These are phyloP conservation scores for Mionectes olivaceus DNA, from an alignment of 2,797 vertebrate genomes.

Conservation along the genomic window DNA sequence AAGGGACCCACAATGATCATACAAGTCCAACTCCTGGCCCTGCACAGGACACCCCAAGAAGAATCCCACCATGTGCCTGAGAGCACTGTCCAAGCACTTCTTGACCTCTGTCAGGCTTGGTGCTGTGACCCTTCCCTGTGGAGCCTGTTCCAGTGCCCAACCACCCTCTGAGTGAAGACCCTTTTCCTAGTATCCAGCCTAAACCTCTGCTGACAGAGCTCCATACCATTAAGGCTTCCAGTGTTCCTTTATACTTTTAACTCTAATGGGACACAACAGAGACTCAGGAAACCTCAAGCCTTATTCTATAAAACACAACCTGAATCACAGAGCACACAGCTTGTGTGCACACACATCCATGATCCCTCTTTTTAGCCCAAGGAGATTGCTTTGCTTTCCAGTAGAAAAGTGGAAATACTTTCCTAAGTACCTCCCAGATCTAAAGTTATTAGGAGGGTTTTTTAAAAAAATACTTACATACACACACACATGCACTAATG, in stretches of 20 bases:
- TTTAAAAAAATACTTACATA: background rate
- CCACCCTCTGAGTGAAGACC: background rate
- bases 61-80: background rate
- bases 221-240: background rate
- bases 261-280: background rate
- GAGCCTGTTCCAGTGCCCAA: background rate
- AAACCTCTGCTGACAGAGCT: background rate
- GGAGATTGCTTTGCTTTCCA: background rate
- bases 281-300: background rate
- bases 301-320: background rate
- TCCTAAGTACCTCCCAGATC: background rate
- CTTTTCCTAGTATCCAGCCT: background rate
- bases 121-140: background rate
- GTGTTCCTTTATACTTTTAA: background rate
- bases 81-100: too few relatives aligned
- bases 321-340: background rate
- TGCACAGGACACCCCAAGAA: background rate
- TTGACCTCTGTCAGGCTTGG: background rate
- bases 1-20: fast-evolving
- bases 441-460: background rate
- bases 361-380: background rate
- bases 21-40: background rate
- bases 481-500: background rate
- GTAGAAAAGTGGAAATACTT: background rate
- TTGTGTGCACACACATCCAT: background rate